Percentiles rank a stretch among this genome's conserved stretches.
Conservation (phyloP, 2,888 invertebrate species). For the Nephrocerus scutellatus region DNA sequence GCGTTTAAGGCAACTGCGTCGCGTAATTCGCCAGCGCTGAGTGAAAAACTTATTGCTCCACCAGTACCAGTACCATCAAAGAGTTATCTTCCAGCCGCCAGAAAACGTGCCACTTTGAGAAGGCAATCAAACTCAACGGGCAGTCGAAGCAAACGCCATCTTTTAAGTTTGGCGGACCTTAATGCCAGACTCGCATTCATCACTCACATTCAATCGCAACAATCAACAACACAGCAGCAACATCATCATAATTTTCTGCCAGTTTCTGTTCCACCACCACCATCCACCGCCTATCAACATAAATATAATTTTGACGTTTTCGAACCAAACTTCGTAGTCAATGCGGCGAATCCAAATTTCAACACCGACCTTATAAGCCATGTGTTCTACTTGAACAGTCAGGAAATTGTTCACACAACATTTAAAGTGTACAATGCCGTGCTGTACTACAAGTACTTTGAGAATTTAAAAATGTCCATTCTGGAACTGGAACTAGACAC, state of each 20-base stretch:
- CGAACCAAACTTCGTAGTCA: constrained; percentile 29
- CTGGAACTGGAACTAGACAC: constrained; percentile 75
- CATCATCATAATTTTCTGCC: no score
- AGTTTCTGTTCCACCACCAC: no score
- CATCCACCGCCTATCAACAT: constrained; percentile 15
- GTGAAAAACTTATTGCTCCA: constrained; percentile 37
- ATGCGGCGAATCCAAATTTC: constrained; percentile 33
- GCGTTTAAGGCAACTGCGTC: constrained; percentile 28
- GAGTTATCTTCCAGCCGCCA: constrained; percentile 24
- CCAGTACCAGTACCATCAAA: constrained; percentile 23
- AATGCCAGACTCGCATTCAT: constrained; percentile 38
- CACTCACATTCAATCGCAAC: constrained; percentile 31
- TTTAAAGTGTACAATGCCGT: constrained; percentile 72
- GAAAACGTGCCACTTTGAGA: constrained; percentile 4
- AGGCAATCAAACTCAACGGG: constrained; percentile 14
- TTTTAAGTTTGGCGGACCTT: constrained; percentile 33
- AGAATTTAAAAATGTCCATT: constrained; percentile 63
- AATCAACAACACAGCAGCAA: constrained; percentile 19
- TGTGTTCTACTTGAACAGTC: constrained; percentile 46
- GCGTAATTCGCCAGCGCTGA: constrained; percentile 31
- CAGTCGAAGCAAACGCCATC: constrained; percentile 31
- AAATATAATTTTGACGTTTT: no score
- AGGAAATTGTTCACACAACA: constrained; percentile 53
- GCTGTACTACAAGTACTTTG: constrained; percentile 67
- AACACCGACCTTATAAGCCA: constrained; percentile 41